A percentile compares a stretch with the other conserved stretches of the same genome.
Evolutionary conservation across 2,797 vertebrate genomes (phyloP).

Genomic region (Enteromius anoplus): DNA sequence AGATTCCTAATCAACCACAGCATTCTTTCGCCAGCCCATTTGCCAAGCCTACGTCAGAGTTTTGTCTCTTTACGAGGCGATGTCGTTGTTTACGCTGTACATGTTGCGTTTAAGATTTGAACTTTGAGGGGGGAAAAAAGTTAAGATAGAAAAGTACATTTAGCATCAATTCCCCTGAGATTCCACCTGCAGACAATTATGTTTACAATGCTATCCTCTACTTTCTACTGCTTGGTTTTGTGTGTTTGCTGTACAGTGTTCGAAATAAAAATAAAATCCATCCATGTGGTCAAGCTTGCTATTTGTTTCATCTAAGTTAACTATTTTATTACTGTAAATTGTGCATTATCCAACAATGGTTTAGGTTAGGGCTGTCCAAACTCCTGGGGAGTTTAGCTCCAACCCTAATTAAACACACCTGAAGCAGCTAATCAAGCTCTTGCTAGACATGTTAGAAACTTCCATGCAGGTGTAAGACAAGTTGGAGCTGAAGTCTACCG

Average conservation of each 20-base stretch:
- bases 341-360: background rate
- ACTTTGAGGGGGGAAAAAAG: background rate
- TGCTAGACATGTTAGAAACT: too few species aligned
- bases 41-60: constrained; percentile 25
- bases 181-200: constrained; percentile 42
- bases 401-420: too few species aligned
- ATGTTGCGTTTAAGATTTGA: constrained; percentile 19
- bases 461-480: too few species aligned
- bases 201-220: constrained; percentile 68
- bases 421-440: too few species aligned
- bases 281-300: constrained; percentile 23
- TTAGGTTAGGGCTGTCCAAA: background rate
- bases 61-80: constrained; percentile 27
- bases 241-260: constrained; percentile 93
- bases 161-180: constrained; percentile 56
- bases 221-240: constrained; percentile 89
- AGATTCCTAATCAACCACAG: constrained; percentile 34
- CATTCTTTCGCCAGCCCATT: constrained; percentile 18
- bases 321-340: background rate
- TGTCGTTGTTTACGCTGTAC: constrained; percentile 15
- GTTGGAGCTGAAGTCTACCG: too few species aligned
- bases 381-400: too few species aligned
- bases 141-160: constrained; percentile 42
- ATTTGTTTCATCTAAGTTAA: constrained; percentile 22
- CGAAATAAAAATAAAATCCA: constrained; percentile 79